Evolutionary conservation across 30 jellyfish, hydroid and myxozoan species (phyloP).

Genomic region (Rhopilema esculentum): DNA sequence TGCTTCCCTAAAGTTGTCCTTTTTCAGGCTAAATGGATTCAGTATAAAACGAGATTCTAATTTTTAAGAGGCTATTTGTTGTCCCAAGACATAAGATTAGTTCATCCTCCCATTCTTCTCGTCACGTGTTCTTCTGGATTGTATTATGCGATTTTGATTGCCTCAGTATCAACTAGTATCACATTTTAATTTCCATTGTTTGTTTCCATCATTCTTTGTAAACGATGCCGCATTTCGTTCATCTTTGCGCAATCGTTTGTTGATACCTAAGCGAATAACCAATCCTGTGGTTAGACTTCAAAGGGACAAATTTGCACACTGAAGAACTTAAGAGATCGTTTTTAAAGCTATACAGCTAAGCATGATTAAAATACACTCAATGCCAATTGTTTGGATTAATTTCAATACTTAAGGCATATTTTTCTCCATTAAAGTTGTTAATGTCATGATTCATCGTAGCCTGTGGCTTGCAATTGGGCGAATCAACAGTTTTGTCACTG

Average conservation of each 20-base stretch:
- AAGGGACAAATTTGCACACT: not conserved
- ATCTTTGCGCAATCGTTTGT: not conserved
- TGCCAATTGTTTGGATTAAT: not conserved
- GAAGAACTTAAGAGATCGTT: not conserved
- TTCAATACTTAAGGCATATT: not conserved
- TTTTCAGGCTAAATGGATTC: no score
- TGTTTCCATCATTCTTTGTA: not conserved
- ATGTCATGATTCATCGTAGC: not conserved
- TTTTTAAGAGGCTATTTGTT: no score
- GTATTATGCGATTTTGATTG: no score
- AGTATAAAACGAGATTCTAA: no score
- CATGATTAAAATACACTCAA: not conserved
- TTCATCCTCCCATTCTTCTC: no score
- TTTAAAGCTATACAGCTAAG: not conserved
- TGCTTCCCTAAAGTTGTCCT: no score
- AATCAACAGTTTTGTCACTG: not conserved
- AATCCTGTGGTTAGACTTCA: not conserved
- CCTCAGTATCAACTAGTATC: no score
- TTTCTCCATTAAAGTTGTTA: not conserved
- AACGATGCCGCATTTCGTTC: not conserved
- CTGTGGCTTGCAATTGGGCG: not conserved
- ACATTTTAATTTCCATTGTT: no score
- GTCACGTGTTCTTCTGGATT: no score
- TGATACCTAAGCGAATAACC: no score
- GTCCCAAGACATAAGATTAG: no score